These are phyloP conservation scores for Strix aluco DNA, from an alignment of 2,113 vertebrate species.

Conservation along the genomic window DNA sequence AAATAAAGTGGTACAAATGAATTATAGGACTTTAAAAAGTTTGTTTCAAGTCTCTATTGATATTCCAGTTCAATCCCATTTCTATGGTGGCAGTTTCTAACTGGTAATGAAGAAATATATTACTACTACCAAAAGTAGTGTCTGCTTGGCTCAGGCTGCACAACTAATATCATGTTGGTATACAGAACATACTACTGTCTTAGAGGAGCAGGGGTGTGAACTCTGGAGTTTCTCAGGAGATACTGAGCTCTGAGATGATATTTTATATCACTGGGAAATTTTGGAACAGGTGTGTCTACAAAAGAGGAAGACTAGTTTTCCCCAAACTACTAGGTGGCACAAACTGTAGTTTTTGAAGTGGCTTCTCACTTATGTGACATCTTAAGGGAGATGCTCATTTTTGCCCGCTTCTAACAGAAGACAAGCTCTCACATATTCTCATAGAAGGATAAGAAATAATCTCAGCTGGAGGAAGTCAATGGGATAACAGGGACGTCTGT, in stretches of 20 bases:
- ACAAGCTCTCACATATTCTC: not conserved
- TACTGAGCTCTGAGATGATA: not conserved
- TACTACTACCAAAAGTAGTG: not conserved
- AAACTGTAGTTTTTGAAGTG: not conserved
- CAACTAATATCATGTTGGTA: not conserved
- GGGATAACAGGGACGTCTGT: not conserved
- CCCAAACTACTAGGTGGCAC: not conserved
- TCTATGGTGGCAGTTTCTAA: not conserved
- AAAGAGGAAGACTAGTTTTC: not conserved
- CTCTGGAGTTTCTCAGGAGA: not conserved
- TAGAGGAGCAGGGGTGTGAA: not conserved
- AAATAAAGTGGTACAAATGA: not conserved
- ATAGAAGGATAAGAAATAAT: not conserved
- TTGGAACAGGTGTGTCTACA: not conserved
- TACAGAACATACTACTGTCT: not conserved
- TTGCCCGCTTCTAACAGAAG: not conserved
- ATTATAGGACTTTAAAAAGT: not conserved
- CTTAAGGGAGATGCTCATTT: not conserved
- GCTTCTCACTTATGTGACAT: not conserved
- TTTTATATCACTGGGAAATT: not conserved
- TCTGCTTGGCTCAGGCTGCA: constrained; percentile 22
- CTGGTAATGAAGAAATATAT: not conserved
- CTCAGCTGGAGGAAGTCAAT: not conserved
- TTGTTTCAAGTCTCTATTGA: not conserved
- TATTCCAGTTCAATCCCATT: not conserved